phyloP scores from a whole-genome alignment of 2,888 invertebrate genomes.

The Ochropleura plecta region DNA sequence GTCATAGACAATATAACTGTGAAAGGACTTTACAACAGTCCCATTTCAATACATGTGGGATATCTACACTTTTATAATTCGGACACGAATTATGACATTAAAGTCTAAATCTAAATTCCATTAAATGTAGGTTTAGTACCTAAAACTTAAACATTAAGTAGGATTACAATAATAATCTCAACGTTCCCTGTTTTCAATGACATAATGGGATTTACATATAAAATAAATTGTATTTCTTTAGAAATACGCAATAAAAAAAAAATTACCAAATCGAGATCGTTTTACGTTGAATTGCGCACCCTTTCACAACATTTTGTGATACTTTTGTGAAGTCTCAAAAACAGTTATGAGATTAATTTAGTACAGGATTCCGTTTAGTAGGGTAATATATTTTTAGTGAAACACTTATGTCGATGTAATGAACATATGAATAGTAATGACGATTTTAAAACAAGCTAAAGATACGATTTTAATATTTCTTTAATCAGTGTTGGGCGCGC shows the following conservation, averaged over 20 bases:
- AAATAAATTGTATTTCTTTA: not conserved
- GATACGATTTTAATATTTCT: not conserved
- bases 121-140: slow-evolving; percentile 41
- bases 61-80: not conserved
- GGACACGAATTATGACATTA: not conserved
- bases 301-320: slow-evolving; percentile 2
- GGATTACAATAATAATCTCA: slow-evolving; percentile 51
- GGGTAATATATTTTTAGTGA: too few species aligned
- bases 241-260: not conserved
- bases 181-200: slow-evolving; percentile 24
- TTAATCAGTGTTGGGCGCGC: not conserved
- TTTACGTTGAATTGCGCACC: not conserved
- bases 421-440: too few species aligned
- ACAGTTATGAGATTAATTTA: too few species aligned
- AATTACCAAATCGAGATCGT: not conserved
- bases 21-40: not conserved
- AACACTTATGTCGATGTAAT: too few species aligned
- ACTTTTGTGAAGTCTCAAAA: not conserved
- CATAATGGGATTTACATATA: slow-evolving; percentile 6
- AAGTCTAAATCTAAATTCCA: slow-evolving; percentile 18
- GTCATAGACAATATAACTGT: not conserved
- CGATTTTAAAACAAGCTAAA: too few species aligned
- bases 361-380: too few species aligned
- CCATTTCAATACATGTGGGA: not conserved
- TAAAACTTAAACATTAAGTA: slow-evolving; percentile 38